Evolutionary conservation across 1,140 invertebrate genomes (phyloP).

Genomic region (Pseudoatta argentina): DNA sequence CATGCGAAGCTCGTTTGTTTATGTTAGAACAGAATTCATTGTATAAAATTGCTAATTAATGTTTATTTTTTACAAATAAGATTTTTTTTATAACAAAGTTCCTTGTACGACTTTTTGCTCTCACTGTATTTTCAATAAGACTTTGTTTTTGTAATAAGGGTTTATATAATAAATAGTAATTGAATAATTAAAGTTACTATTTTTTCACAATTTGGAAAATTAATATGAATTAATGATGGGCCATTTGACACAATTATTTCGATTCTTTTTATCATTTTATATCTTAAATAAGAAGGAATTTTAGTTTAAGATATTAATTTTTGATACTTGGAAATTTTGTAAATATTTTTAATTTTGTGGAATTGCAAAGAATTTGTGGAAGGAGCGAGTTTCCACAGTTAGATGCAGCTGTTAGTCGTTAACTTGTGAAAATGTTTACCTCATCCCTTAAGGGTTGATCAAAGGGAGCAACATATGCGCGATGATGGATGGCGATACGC

Average conservation of each 20-base stretch:
- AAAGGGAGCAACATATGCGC: slow-evolving; percentile 72
- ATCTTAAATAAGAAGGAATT: not conserved
- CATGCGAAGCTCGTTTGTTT: too few relatives aligned
- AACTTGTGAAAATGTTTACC: slow-evolving; percentile 55
- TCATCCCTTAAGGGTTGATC: slow-evolving; percentile 61
- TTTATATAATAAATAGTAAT: not conserved
- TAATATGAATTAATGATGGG: not conserved
- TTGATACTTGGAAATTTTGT: not conserved
- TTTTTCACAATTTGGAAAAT: not conserved
- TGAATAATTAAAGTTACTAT: not conserved
- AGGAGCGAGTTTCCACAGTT: slow-evolving; percentile 5
- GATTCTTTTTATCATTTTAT: not conserved
- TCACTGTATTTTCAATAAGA: not conserved
- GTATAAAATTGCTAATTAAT: too few relatives aligned
- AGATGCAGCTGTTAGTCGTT: slow-evolving; percentile 62
- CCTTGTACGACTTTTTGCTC: too few relatives aligned
- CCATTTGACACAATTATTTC: not conserved
- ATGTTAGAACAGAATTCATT: too few relatives aligned
- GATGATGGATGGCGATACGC: slow-evolving; percentile 73
- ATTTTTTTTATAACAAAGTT: too few relatives aligned
- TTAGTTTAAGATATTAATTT: not conserved
- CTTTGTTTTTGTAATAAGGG: too few relatives aligned
- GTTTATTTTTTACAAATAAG: too few relatives aligned
- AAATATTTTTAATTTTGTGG: not conserved
- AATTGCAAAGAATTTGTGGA: not conserved